phyloP scores from a whole-genome alignment of 2,113 vertebrate species.

The Peromyscus leucopus region DNA sequence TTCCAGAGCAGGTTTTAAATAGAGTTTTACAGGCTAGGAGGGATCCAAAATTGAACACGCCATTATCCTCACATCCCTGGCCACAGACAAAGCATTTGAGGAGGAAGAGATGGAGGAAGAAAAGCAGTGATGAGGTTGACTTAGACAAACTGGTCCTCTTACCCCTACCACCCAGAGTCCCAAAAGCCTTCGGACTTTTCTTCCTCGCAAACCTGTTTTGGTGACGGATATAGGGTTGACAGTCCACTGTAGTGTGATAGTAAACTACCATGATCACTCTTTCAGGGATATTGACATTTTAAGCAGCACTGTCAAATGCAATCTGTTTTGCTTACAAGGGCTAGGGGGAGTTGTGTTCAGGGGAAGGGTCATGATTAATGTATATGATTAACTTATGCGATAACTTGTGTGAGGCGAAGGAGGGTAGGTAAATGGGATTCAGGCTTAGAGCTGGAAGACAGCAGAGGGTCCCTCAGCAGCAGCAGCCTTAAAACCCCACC shows the following conservation, averaged over 20 bases:
- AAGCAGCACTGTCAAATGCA: not conserved
- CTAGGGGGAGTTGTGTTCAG: not conserved
- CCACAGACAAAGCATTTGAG: not conserved
- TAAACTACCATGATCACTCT: not conserved
- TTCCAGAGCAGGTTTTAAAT: not conserved
- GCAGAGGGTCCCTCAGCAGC: not conserved
- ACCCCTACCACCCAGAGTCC: not conserved
- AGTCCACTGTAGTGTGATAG: not conserved
- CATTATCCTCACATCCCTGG: not conserved
- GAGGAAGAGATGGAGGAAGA: not conserved
- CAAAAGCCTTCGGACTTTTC: not conserved
- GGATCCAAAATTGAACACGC: not conserved
- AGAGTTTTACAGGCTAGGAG: not conserved
- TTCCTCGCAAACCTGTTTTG: not conserved
- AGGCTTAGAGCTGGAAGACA: not conserved
- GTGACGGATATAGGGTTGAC: not conserved
- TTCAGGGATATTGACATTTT: slow-evolving; percentile 9
- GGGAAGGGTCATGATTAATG: not conserved
- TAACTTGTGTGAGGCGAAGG: not conserved
- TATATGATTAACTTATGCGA: not conserved
- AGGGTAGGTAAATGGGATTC: not conserved
- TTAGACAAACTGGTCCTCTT: not conserved
- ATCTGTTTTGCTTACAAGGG: not conserved
- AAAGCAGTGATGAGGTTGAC: not conserved
- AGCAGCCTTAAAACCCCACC: not conserved